Percentiles rank a stretch among this genome's conserved stretches.
Evolutionary conservation across 2,888 invertebrate species (phyloP).

Genomic region (Megastigmus dorsalis): DNA sequence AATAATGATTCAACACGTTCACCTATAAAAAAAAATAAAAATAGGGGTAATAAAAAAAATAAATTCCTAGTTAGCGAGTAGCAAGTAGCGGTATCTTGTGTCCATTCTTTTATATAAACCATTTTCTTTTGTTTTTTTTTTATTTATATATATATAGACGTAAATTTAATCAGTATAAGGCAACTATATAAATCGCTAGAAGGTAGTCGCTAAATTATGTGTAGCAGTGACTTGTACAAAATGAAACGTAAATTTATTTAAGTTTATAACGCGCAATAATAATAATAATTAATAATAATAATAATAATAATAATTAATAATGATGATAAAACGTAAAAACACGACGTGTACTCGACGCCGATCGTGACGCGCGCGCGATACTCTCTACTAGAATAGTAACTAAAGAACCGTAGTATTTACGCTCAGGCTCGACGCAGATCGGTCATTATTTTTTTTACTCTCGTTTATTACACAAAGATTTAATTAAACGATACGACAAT

Average conservation of each 20-base stretch:
- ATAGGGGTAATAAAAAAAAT: conserved; percentile 58
- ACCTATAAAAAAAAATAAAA: conserved; percentile 58
- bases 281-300: conserved; percentile 47
- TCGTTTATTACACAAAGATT: conserved; percentile 20
- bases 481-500: conserved; percentile 28
- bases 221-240: conserved; percentile 48
- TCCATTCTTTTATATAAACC: conserved; percentile 32
- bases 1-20: conserved; percentile 61
- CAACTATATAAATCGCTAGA: conserved; percentile 37
- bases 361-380: conserved; percentile 51
- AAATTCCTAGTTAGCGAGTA: conserved; percentile 59
- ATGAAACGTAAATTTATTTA: conserved; percentile 50
- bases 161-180: conserved; percentile 46
- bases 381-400: conserved; percentile 70
- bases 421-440: conserved; percentile 63
- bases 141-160: conserved; percentile 41
- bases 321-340: conserved; percentile 49
- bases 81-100: conserved; percentile 59
- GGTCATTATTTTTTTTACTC: conserved; percentile 61
- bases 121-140: too few relatives aligned
- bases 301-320: conserved; percentile 59
- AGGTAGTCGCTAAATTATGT: conserved; percentile 31
- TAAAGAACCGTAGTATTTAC: conserved; percentile 71
- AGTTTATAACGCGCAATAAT: conserved; percentile 51
- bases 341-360: conserved; percentile 43